Conservation (phyloP, 1,140 invertebrate genomes). For the Thrips palmi region DNA sequence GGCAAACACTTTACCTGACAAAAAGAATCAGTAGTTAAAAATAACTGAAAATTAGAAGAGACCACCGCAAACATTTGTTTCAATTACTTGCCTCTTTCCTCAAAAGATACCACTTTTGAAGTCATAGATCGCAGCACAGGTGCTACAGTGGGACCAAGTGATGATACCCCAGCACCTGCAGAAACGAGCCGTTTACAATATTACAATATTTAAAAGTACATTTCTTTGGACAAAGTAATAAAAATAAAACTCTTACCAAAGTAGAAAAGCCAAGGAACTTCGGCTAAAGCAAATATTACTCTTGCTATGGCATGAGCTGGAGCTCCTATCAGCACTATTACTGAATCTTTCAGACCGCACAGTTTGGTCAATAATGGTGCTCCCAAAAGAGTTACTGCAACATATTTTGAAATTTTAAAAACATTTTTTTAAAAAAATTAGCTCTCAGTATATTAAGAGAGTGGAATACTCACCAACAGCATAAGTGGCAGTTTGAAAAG, state of each 20-base stretch:
- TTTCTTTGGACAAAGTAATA: conserved; percentile 7
- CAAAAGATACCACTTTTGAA: conserved; percentile 43
- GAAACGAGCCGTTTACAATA: conserved; percentile 14
- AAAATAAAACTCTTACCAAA: conserved; percentile 23
- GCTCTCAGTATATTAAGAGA: not conserved
- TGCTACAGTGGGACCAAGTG: conserved; percentile 49
- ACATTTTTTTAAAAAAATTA: not conserved
- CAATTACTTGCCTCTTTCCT: conserved; percentile 38
- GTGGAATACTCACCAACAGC: conserved; percentile 27
- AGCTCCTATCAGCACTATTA: conserved; percentile 48
- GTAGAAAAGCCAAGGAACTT: conserved; percentile 33
- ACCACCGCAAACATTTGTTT: not conserved
- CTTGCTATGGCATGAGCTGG: conserved; percentile 42
- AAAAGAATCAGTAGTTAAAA: conserved; percentile 3
- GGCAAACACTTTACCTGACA: conserved; percentile 48
- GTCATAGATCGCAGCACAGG: conserved; percentile 54
- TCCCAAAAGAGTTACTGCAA: conserved; percentile 28
- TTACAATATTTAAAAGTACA: conserved; percentile 4
- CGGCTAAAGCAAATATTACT: conserved; percentile 39
- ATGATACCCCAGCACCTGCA: conserved; percentile 38
- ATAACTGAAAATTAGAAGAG: not conserved
- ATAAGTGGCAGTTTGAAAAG: conserved; percentile 43
- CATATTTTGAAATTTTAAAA: conserved; percentile 26
- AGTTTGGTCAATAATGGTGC: conserved; percentile 47
- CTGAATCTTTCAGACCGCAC: conserved; percentile 42